Conservation (phyloP, 2,888 invertebrate genomes). For the Acanthosoma haemorrhoidale region DNA sequence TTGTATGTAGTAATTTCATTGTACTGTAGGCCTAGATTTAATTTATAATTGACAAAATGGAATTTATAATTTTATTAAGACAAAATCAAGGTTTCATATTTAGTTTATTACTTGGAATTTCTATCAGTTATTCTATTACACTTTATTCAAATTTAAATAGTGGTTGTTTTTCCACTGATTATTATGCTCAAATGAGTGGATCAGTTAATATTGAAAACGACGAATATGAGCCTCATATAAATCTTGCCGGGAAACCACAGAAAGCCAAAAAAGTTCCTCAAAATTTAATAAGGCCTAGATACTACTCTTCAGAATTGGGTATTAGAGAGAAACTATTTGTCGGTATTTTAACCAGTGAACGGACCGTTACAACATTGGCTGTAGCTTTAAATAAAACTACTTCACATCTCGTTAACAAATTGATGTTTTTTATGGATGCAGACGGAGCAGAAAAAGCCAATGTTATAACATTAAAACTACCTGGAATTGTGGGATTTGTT, state of each 20-base stretch:
- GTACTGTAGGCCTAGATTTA: background rate
- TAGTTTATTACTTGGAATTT: slow-evolving; percentile 41
- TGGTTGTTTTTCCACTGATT: slow-evolving; percentile 33
- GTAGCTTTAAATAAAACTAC: slow-evolving; percentile 83
- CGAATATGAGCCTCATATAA: slow-evolving; percentile 50
- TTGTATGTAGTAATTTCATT: no score
- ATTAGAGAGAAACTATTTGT: slow-evolving; percentile 84
- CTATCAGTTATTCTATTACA: slow-evolving; percentile 39
- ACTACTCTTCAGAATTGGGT: slow-evolving; percentile 91
- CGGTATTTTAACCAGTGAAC: slow-evolving; percentile 73
- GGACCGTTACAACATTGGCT: slow-evolving; percentile 65
- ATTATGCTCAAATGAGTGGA: slow-evolving; percentile 28
- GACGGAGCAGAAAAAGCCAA: slow-evolving; percentile 49
- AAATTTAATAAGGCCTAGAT: slow-evolving; percentile 75
- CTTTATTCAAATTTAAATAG: slow-evolving; percentile 40
- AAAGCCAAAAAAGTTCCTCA: slow-evolving; percentile 51
- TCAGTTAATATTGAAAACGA: slow-evolving; percentile 44
- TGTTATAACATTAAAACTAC: slow-evolving; percentile 48
- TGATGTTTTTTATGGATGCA: slow-evolving; percentile 67
- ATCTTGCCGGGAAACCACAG: slow-evolving; percentile 48
- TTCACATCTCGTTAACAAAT: slow-evolving; percentile 75
- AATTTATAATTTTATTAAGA: background rate
- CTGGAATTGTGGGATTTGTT: slow-evolving; percentile 79
- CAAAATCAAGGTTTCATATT: slow-evolving; percentile 41
- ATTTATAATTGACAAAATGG: background rate